A percentile compares a stretch with the other conserved stretches of the same genome.
Evolutionary conservation across 2,888 invertebrate species (phyloP).

Genomic region (Drosophila borborema): DNA sequence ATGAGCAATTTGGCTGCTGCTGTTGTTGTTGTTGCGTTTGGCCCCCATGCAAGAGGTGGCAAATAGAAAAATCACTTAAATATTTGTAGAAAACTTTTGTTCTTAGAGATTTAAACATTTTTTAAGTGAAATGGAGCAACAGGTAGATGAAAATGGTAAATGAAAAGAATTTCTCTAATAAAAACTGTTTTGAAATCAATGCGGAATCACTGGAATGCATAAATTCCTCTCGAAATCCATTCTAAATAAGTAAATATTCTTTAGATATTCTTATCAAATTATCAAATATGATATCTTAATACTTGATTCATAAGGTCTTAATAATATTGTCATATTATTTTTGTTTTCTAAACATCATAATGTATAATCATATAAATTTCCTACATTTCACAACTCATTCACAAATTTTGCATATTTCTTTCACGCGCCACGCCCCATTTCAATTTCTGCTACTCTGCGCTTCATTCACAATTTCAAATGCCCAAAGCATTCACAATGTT

Average conservation of each 20-base stretch:
- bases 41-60: conserved; percentile 10
- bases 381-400: conserved; percentile 22
- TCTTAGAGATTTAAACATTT: conserved; percentile 15
- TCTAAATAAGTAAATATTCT: not conserved
- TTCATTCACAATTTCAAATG: conserved; percentile 28
- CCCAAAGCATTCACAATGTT: conserved; percentile 16
- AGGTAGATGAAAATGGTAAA: not conserved
- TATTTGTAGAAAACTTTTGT: conserved; percentile 43
- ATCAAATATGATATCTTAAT: not conserved
- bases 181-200: not conserved
- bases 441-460: not conserved
- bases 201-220: not conserved
- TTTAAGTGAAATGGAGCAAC: not conserved
- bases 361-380: not conserved
- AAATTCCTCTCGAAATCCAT: not conserved
- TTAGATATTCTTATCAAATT: not conserved
- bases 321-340: not conserved
- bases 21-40: not conserved
- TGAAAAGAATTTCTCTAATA: not conserved
- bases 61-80: conserved; percentile 38
- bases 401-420: not conserved
- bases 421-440: too few relatives aligned
- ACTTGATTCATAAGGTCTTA: not conserved
- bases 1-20: conserved; percentile 26
- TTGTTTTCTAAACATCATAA: not conserved